These are phyloP conservation scores for Danionella cerebrum DNA, from an alignment of 2,113 vertebrate species.

Conservation along the genomic window DNA sequence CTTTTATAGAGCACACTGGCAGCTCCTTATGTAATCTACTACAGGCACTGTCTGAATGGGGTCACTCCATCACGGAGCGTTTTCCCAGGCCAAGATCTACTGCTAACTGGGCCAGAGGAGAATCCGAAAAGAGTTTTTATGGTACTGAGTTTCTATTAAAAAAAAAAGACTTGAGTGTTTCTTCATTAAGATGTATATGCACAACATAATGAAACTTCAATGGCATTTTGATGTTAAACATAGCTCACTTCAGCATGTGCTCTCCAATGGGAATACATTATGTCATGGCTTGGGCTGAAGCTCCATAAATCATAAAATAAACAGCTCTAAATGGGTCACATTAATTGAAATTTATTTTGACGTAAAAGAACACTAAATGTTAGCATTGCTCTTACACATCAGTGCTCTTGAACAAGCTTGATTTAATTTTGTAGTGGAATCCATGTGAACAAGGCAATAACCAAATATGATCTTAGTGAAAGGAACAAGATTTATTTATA, in stretches of 20 bases:
- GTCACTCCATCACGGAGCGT: neutral
- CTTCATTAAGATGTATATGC: neutral
- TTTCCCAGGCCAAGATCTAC: neutral
- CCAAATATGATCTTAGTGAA: no score
- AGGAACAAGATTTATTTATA: no score
- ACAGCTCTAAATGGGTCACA: constrained; percentile 1
- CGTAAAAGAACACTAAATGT: neutral
- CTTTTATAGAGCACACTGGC: constrained; percentile 8
- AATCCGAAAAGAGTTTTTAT: neutral
- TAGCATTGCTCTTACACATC: neutral
- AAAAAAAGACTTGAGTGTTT: neutral
- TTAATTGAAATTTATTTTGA: neutral
- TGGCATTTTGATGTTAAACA: neutral
- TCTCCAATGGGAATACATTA: constrained; percentile 7
- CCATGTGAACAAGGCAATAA: no score
- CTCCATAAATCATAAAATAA: neutral
- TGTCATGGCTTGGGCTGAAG: constrained; percentile 9
- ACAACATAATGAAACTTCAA: neutral
- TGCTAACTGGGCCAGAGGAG: neutral
- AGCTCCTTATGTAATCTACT: constrained; percentile 14
- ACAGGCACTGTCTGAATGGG: constrained; percentile 5
- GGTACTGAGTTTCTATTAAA: neutral
- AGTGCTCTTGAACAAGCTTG: no score
- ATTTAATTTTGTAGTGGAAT: no score
- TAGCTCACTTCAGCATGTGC: neutral